Base-by-base conservation (phyloP, 2,888 invertebrate species). In the Blomia tropicalis region DNA sequence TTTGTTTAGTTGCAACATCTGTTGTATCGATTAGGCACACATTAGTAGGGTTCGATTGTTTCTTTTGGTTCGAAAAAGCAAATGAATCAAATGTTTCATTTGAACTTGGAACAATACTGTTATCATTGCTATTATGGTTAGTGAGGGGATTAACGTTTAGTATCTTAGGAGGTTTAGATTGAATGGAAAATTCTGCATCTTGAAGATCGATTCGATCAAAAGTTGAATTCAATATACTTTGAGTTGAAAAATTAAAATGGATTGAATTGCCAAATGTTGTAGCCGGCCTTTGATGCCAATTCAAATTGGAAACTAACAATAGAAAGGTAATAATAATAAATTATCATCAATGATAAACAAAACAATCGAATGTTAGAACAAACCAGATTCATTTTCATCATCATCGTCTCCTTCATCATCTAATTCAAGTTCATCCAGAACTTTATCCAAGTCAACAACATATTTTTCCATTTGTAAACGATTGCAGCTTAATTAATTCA, bases 361-460 rank as follows among this genome's bases (percentile, higher is more conserved):
- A 36, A 36, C 36, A 36, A 11, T n/a, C n/a, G n/a, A n/a, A n/a
- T n/a, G n/a, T n/a, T n/a, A n/a, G n/a, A n/a, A n/a, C n/a, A n/a
- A n/a, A n/a, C n/a, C n/a, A n/a, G n/a, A n/a, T n/a, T n/a, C n/a
- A n/a, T n/a, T n/a, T n/a, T n/a, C n/a, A n/a, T n/a, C n/a, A n/a
- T n/a, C n/a, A n/a, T 7, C n/a, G 19, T 31, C 31, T 53, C 63
- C 53, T 75, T 76, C 75, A 77, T 86, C 84, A 70, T 81, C 82
- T 69, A 83, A 80, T 73, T 87, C 87, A 71, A 87, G 83, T 72
- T 86, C 86, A 74, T 87, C 86, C 64, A 87, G 77, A 66, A 87
- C 84, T 76, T 85, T 84, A 73, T 87, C 86, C 71, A 87, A 78
- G 75, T 87, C 87, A 66, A 87, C 82, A 63, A 79, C 77, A 70